Conservation (phyloP, 2,888 invertebrate species). For the Trissonchulus latispiculum region DNA sequence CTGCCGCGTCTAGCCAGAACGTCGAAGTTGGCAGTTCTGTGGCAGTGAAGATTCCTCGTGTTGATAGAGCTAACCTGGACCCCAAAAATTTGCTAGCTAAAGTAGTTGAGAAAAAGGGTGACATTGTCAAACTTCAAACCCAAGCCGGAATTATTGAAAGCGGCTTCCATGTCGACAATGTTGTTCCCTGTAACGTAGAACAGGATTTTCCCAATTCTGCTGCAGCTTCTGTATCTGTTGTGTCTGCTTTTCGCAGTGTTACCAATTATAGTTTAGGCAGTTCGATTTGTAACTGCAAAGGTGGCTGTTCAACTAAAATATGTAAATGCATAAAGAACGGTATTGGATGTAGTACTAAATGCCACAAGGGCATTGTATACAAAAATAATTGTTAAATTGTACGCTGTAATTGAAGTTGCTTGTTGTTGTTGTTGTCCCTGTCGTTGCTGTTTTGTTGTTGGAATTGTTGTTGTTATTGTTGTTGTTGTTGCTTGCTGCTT, state of each 20-base stretch:
- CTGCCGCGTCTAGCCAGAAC: neutral
- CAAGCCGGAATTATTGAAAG: neutral
- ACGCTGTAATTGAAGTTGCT: no score
- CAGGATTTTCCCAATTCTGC: neutral
- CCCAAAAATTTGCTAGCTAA: neutral
- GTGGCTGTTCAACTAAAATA: neutral
- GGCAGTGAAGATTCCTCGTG: neutral
- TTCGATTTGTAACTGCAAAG: neutral
- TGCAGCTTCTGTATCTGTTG: neutral
- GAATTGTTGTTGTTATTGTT: no score
- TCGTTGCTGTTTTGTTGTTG: no score
- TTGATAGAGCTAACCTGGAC: neutral
- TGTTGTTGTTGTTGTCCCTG: no score
- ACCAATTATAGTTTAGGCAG: neutral
- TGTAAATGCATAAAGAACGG: neutral
- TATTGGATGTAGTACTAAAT: neutral
- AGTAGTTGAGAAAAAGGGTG: neutral
- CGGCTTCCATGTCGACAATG: neutral
- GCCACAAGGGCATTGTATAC: constrained; percentile 4
- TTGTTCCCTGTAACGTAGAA: neutral
- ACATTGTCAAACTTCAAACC: neutral
- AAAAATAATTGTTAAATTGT: no score
- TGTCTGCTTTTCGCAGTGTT: neutral
- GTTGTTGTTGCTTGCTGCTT: no score
- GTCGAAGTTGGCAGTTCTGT: neutral